phyloP scores from a whole-genome alignment of 1,140 invertebrate species.

The Sipha flava region DNA sequence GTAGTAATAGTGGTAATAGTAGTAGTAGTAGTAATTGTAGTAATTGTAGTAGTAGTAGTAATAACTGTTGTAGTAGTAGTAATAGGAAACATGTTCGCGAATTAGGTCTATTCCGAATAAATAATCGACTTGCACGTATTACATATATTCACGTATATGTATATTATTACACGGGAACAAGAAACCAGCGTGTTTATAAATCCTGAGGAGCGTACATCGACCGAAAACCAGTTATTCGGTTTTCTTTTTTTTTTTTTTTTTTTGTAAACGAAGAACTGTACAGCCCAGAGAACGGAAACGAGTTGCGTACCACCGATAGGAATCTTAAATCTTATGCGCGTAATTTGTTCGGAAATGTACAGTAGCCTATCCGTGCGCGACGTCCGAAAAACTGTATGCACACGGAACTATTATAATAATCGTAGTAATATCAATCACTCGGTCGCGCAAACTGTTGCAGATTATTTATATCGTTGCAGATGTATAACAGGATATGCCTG shows the following conservation, averaged over 20 bases:
- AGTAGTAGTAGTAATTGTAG: no score
- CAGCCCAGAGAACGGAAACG: background rate
- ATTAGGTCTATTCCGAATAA: background rate
- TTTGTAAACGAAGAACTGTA: background rate
- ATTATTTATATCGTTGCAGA: background rate
- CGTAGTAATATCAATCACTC: background rate
- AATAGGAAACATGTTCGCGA: background rate
- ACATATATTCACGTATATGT: no score
- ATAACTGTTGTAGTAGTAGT: no score
- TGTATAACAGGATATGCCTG: no score
- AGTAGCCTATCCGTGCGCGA: background rate
- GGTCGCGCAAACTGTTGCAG: background rate
- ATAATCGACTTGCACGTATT: background rate
- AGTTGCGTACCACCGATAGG: background rate
- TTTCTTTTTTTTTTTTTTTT: background rate
- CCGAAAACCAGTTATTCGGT: background rate
- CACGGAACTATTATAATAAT: background rate
- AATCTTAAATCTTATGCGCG: background rate
- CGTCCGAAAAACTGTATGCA: background rate
- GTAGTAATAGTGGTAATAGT: no score
- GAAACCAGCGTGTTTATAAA: background rate
- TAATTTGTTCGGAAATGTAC: slow-evolving; percentile 4
- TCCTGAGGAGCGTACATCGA: background rate
- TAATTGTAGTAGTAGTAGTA: no score
- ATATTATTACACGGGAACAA: no score